Evolutionary conservation across 2,888 invertebrate species (phyloP), one percentile per base, ranked within the genome.

Genomic region (Leucophenga maculata): DNA sequence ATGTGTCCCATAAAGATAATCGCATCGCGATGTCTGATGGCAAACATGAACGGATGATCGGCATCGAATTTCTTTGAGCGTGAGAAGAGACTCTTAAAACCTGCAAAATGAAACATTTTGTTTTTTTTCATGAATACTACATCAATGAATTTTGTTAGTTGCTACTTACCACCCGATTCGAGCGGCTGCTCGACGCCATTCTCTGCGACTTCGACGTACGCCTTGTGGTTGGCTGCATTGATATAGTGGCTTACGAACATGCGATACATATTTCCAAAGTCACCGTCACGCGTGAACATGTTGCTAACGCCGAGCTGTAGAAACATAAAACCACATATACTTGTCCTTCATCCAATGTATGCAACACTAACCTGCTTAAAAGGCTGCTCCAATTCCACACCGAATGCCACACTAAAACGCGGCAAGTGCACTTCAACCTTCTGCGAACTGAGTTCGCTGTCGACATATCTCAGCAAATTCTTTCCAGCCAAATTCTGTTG

Each of bases 321-420:
- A 11, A 74, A 69, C 11, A 65, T 67, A 39, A 22, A 64, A 66
- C 54, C 20, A 14, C 54, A 68, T 67, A 64, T 68, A 67, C 32
- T 48, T 65, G 13, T 18, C 39, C 13, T 52, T 39, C 3, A 48
- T 55, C 20, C 11, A 48, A 13, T 50, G 3, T 52, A n/a, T 59
- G 18, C 18, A 18, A 1, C 18, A 31, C 69, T 72, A 60, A 95
- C 95, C 90, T 93, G 90, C 48, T 89, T 87, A 67, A 95, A 89
- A 32, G 92, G 82, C 0, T 89, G 86, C n/a, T 90, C 90, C 66
- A 95, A 88, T 69, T 93, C 89, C 3, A 94, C 90, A 65, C 91
- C 91, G 8, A 92, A 91, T 86, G 95, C 94, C 60, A 95, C 92
- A 87, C 94, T 95, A 86, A 96, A 96, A 87, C 93, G 95, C 11